These are phyloP conservation scores for Bursaphelenchus mucronatus DNA, from an alignment of 1,140 invertebrate genomes.

Conservation along the genomic window DNA sequence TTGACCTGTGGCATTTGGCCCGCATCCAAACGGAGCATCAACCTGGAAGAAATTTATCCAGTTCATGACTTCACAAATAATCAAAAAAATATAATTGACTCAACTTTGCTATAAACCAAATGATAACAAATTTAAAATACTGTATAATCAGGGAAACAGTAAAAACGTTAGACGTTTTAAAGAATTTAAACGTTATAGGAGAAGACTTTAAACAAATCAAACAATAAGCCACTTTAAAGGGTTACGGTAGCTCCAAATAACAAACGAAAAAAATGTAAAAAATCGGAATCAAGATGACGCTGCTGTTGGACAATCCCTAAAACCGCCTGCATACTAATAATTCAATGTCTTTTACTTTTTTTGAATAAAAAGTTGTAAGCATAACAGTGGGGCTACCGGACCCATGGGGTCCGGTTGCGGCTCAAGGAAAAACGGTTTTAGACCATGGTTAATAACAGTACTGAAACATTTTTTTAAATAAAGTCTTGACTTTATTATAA, in stretches of 20 bases:
- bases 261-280: slow-evolving; percentile 1
- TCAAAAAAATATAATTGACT: neutral
- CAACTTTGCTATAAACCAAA: neutral
- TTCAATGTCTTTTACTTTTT: neutral
- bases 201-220: slow-evolving; percentile 1
- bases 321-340: neutral
- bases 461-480: too few relatives aligned
- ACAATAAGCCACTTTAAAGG: neutral
- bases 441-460: neutral
- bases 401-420: neutral
- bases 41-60: too few relatives aligned
- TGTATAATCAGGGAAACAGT: neutral
- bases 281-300: neutral
- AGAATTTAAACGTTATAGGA: neutral
- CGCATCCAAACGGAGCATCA: too few relatives aligned
- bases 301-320: neutral
- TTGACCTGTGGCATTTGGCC: too few relatives aligned
- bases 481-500: too few relatives aligned
- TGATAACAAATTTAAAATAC: neutral
- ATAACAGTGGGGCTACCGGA: neutral
- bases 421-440: neutral
- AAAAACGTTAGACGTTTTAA: neutral
- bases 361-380: neutral
- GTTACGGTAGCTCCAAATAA: neutral
- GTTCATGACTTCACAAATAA: neutral